Evolutionary conservation across 2,113 vertebrate genomes (phyloP), one percentile per base, ranked within the genome.

Genomic region (Pelodiscus sinensis): DNA sequence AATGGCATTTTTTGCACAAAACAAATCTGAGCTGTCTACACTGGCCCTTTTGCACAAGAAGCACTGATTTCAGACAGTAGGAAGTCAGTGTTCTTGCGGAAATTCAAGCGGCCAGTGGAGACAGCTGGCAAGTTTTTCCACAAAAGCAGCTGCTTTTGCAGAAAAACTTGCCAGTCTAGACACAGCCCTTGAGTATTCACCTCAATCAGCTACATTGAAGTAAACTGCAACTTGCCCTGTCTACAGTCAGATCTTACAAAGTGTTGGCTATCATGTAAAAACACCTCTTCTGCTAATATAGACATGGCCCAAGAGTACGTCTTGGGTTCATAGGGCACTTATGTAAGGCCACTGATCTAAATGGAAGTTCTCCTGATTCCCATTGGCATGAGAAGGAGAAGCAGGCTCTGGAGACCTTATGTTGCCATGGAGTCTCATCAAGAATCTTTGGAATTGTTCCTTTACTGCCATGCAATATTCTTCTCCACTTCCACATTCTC

Each of bases 201-300:
- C 38, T 81, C 9, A 1, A 7, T 25, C 57, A 60, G 24, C 35
- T 83, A 0, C 9, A 10, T 31, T 8, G 10, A 19, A 75, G 3
- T 2, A 51, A 2, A 35, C 31, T 0, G 0, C 38, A 51, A 1
- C 29, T 68, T 24, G 58, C 58, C 44, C n/a, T 27, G 18, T 27
- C 71, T 86, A 71, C 82, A 0, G 19, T 2, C 44, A 29, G 54
- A 12, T 29, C 58, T 93, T 2, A n/a, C 52, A 2, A 7, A 14
- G 11, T 2, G 2, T 29, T 10, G 2, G 0, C 0, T 1, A 2
- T 9, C 65, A 22, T 2, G 50, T 51, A 62, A 50, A 51, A 52
- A 4, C 14, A 2, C 1, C 19, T 3, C 4, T 22, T 31, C 51
- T 27, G 3, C 9, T 18, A 56, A 55, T 0, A 1, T 13, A 27